phyloP scores from a whole-genome alignment of 2,888 invertebrate genomes.

The Ellobium chinense region DNA sequence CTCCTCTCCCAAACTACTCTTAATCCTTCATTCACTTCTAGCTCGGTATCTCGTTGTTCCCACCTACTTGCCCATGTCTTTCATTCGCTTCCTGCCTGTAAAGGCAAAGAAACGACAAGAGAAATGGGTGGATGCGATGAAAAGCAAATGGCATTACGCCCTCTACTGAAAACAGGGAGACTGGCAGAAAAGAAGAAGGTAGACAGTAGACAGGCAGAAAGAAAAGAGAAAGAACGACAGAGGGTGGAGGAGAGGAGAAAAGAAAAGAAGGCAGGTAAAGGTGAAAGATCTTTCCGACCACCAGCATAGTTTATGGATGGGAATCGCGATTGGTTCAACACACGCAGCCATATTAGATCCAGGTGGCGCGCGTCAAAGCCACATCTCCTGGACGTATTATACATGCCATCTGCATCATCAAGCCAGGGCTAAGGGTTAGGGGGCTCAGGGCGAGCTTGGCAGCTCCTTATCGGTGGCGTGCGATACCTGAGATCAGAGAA shows the following conservation, averaged over 20 bases:
- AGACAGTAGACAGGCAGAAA: conserved; percentile 1
- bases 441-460: too few species aligned
- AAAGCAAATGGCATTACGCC: too few species aligned
- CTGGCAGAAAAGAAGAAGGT: neutral
- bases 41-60: neutral
- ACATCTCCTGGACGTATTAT: neutral
- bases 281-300: neutral
- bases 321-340: neutral
- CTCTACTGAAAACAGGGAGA: neutral
- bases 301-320: neutral
- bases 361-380: neutral
- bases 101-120: neutral
- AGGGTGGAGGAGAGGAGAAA: neutral
- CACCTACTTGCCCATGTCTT: neutral
- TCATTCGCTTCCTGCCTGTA: neutral
- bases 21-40: too few species aligned
- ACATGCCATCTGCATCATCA: neutral
- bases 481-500: too few species aligned
- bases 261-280: neutral
- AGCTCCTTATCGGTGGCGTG: too few species aligned
- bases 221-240: conserved; percentile 3
- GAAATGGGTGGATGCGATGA: neutral
- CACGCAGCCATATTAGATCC: neutral
- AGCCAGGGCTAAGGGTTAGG: too few species aligned
- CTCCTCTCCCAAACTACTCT: too few species aligned